These are phyloP conservation scores for Epizoanthus scotinus DNA, from an alignment of 92 coral and sea anemone species.

Conservation along the genomic window DNA sequence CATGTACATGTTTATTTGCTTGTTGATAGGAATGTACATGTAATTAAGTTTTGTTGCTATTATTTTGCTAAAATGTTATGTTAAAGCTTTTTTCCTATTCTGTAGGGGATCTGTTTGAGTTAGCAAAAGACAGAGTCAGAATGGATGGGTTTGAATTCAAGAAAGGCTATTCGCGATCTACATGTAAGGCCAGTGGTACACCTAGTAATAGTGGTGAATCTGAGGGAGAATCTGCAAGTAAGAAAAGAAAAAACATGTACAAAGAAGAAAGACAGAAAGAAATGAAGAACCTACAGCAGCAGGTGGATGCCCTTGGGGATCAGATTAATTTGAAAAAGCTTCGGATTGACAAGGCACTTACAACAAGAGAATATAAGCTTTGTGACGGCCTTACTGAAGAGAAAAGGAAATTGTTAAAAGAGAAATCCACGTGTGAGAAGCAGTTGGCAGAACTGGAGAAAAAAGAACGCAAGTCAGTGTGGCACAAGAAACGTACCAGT, in stretches of 20 bases:
- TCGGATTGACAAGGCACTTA: conserved; percentile 13
- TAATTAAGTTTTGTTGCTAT: too few species aligned
- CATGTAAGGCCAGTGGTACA: conserved; percentile 4
- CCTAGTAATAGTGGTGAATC: conserved; percentile 19
- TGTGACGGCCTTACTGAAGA: conserved; percentile 34
- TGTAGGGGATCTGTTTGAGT: conserved; percentile 39
- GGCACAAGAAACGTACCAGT: too few species aligned
- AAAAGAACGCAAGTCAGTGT: background rate
- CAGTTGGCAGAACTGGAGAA: conserved; percentile 31
- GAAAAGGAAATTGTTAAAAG: conserved; percentile 34
- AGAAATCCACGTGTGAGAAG: conserved; percentile 19
- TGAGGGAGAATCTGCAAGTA: background rate
- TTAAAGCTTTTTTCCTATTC: too few species aligned
- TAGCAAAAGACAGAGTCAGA: conserved; percentile 37
- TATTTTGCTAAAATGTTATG: too few species aligned
- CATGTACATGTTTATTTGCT: too few species aligned
- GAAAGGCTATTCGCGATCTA: conserved; percentile 49
- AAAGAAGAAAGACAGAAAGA: conserved; percentile 37
- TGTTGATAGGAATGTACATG: too few species aligned
- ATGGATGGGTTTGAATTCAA: conserved; percentile 38
- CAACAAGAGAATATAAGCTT: conserved; percentile 18
- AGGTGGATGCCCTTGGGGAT: conserved; percentile 9
- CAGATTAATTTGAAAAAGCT: conserved; percentile 28
- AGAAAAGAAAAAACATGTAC: conserved; percentile 39
- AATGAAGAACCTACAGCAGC: conserved; percentile 12